Base-by-base conservation (phyloP, 23 tunicate species). In the Diplosoma virens region DNA sequence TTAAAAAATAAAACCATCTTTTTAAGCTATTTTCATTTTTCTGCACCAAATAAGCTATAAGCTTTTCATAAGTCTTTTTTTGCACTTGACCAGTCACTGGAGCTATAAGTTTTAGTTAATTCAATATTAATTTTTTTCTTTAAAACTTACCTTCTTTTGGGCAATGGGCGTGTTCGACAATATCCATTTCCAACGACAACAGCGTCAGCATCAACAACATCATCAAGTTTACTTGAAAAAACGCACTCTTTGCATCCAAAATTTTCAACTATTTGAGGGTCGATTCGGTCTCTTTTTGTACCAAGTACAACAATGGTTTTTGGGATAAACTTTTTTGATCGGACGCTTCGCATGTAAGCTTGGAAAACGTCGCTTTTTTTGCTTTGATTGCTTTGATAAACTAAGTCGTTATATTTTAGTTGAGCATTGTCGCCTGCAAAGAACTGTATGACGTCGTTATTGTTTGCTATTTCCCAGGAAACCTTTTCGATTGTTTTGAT, bases 281-380 rank as follows among this genome's bases (percentile, higher is more conserved):
- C n/a, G n/a, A n/a, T n/a, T n/a, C n/a, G n/a, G n/a, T n/a, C n/a
- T n/a, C n/a, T n/a, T n/a, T n/a, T n/a, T n/a, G n/a, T n/a, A n/a
- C n/a, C n/a, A n/a, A 61, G 69, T 4, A 61, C 35, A 27, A 61
- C 69, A 29, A 61, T 61, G 9, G 2, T 26, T 29, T 61, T 61
- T 2, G 6, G 6, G 7, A n/a, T 4, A 2, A 27, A 4, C 35
- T 5, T 27, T 26, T 9, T 9, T 17, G 2, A 27, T 29, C 11
- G 5, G 14, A 25, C 63, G 21, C 24, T 4, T 55, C 23, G 22
- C 4, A 55, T 55, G n/a, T 9, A 4, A 4, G 23, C 22, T 55
- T 55, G 61, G n/a, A n/a, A 9, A 9, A 9, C 23, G 5, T n/a
- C 5, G 4, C 23, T 55, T 55, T 55, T 55, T 25, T 17, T n/a